Base-by-base conservation (phyloP, 1,140 invertebrate species). In the Coelopa frigida region DNA sequence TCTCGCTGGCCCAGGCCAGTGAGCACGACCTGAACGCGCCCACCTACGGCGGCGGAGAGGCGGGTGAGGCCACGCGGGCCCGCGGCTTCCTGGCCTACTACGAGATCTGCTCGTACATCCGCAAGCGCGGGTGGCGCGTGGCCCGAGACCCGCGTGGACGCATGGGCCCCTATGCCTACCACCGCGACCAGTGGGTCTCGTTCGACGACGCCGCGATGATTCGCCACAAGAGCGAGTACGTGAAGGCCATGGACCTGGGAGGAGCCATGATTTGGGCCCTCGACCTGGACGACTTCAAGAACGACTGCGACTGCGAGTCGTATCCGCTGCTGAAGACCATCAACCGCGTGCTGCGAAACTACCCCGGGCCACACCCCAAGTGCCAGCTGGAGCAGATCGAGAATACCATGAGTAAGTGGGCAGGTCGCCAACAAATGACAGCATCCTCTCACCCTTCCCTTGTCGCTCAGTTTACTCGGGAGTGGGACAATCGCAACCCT, bases 181-280 rank as follows among this genome's bases (percentile, higher is more conserved):
- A 75, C 2, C 75, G 79, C 21, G 84, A 87, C 61, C 86, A 90
- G 59, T 91, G 87, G 88, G 85, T 89, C 0, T 84, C 83, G 1
- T 91, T 85, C 56, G 88, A 91, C 60, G 87, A 91, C 69, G 77
- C 80, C 29, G 73, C 76, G 12, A 87, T 83, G 79, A 77, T 81
- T 12, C 68, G 75, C 3, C 78, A 81, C 50, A 88, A 88, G 54
- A 74, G 83, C 6, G 78, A 87, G 53, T 87, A 83, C 49, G 79
- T 88, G 1, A 82, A 83, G 45, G 75, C 81, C 4, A 80, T 87
- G 71, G 80, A 78, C 2, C 70, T 93, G 4, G 89, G 81, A 5
- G 89, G 89, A 23, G 82, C 80, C 14, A 92, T 93, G 89, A 78
- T 89, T 4, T 94, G 90, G 89, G 84, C 89, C 0, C 68, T 93